Evolutionary conservation across 2,113 vertebrate species (phyloP).

Genomic region (Gymnarchus niloticus): DNA sequence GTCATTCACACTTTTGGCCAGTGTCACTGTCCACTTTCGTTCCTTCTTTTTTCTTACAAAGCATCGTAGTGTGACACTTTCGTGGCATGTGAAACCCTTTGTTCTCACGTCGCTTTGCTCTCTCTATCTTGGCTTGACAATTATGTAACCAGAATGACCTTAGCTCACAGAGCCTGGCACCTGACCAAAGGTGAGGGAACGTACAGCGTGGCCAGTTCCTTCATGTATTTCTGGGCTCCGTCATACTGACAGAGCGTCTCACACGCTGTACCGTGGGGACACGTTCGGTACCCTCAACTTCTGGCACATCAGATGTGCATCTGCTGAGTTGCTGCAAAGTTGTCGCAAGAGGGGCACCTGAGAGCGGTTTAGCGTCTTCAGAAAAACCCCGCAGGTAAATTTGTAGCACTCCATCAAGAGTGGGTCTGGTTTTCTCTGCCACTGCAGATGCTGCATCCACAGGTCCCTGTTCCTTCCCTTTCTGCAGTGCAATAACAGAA

Average conservation of each 20-base stretch:
- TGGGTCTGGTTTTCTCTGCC: neutral
- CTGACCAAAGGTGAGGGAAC: neutral
- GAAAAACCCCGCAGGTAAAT: neutral
- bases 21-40: slow-evolving; percentile 33
- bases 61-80: slow-evolving; percentile 11
- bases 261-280: neutral
- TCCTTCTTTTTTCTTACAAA: neutral
- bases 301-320: slow-evolving; percentile 20
- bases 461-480: neutral
- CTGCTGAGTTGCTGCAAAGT: slow-evolving; percentile 40
- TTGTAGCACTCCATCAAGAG: neutral
- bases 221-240: neutral
- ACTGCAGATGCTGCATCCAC: neutral
- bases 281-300: neutral
- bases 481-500: neutral
- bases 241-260: neutral
- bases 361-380: slow-evolving; percentile 19
- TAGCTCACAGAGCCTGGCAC: neutral
- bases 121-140: slow-evolving; percentile 9
- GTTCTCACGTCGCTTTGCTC: neutral
- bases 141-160: neutral
- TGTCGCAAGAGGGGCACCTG: slow-evolving; percentile 34
- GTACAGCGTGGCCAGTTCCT: neutral
- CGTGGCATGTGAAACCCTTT: neutral
- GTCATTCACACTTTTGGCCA: slow-evolving; percentile 36